Percentiles rank a stretch among this genome's conserved stretches.
Evolutionary conservation across 2,888 invertebrate genomes (phyloP).

Genomic region (Dryococelus australis): DNA sequence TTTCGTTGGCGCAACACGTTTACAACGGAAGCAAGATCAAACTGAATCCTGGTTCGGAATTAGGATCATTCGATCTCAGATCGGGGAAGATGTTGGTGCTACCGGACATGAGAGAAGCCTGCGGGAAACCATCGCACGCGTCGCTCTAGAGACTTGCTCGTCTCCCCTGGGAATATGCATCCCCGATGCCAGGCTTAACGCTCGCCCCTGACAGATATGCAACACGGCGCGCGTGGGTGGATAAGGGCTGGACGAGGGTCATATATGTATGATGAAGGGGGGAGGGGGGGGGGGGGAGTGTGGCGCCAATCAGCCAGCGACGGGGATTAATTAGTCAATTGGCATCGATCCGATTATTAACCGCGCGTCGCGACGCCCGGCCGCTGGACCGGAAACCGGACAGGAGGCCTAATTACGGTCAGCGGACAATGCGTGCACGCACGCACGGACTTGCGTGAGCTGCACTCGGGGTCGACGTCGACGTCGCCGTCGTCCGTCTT

Average conservation of each 20-base stretch:
- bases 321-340: slow-evolving; percentile 16
- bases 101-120: too few relatives aligned
- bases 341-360: slow-evolving; percentile 16
- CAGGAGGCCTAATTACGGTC: neutral
- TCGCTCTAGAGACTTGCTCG: neutral
- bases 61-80: too few relatives aligned
- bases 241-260: neutral
- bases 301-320: neutral
- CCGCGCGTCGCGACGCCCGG: neutral
- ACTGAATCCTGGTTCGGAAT: too few relatives aligned
- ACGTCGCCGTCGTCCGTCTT: too few relatives aligned
- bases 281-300: neutral
- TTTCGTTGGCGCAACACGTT: too few relatives aligned
- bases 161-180: neutral
- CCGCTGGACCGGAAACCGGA: slow-evolving; percentile 11
- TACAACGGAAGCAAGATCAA: too few relatives aligned
- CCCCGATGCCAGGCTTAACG: neutral
- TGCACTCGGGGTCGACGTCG: neutral
- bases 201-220: slow-evolving; percentile 16
- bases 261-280: neutral
- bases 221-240: neutral
- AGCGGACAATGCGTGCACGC: neutral
- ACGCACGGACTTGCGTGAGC: neutral
- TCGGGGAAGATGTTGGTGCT: too few relatives aligned
- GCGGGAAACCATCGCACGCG: neutral